These are phyloP conservation scores for Cochlearius cochlearius DNA, from an alignment of 2,113 vertebrate genomes.

Conservation along the genomic window DNA sequence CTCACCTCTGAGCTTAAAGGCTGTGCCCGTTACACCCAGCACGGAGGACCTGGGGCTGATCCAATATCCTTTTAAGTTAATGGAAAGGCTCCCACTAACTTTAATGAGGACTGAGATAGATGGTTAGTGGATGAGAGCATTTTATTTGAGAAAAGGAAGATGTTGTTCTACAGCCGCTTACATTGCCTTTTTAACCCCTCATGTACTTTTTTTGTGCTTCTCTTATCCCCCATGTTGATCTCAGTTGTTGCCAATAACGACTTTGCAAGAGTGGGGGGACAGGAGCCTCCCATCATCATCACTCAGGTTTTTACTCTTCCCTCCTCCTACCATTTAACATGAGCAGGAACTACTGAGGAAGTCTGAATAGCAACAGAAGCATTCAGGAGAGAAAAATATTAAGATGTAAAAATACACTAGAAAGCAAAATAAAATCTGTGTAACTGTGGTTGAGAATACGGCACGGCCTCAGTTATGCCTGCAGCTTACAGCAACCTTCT, in stretches of 20 bases:
- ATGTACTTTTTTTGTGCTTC: not conserved
- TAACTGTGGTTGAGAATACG: not conserved
- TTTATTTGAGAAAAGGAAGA: not conserved
- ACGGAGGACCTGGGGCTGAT: not conserved
- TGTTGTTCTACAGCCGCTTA: not conserved
- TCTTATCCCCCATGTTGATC: not conserved
- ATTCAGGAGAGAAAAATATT: not conserved
- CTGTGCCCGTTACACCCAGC: slow-evolving; percentile 14
- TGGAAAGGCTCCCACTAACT: slow-evolving; percentile 17
- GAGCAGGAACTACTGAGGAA: not conserved
- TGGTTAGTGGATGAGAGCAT: not conserved
- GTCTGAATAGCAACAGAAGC: not conserved
- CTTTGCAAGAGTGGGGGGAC: not conserved
- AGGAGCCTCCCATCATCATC: not conserved
- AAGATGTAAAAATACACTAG: not conserved
- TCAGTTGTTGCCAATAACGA: not conserved
- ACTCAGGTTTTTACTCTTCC: not conserved
- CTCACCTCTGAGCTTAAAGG: slow-evolving; percentile 50
- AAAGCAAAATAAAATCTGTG: not conserved
- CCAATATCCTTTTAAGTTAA: slow-evolving; percentile 18
- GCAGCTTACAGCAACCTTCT: not conserved
- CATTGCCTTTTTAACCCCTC: not conserved
- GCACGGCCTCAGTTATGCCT: not conserved
- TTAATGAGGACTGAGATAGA: slow-evolving; percentile 19
- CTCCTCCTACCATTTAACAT: not conserved